These are phyloP conservation scores for Cataglyphis livida DNA, from an alignment of 2,888 invertebrate genomes.

Conservation along the genomic window DNA sequence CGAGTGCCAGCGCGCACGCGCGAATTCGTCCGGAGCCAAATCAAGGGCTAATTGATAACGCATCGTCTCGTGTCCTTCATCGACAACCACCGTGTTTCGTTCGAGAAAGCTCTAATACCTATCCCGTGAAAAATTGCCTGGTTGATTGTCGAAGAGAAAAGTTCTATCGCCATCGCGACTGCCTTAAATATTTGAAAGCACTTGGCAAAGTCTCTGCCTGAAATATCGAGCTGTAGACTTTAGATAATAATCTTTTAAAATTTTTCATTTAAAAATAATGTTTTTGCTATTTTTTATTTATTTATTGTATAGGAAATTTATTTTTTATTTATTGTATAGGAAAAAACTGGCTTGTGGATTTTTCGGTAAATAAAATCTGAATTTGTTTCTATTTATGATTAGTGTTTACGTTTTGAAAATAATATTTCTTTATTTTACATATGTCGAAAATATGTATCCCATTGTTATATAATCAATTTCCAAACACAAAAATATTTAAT, in stretches of 20 bases:
- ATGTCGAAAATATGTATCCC: background rate
- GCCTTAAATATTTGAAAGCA: conserved; percentile 24
- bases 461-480: conserved; percentile 8
- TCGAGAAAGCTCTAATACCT: conserved; percentile 7
- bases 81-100: conserved; percentile 3
- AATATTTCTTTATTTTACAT: background rate
- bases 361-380: background rate
- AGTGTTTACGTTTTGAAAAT: background rate
- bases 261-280: background rate
- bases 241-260: background rate
- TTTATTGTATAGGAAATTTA: background rate
- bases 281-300: background rate
- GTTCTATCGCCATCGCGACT: background rate
- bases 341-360: background rate
- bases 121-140: conserved; percentile 21
- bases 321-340: background rate
- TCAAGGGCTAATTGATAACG: conserved; percentile 12
- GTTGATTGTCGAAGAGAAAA: conserved; percentile 17
- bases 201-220: background rate
- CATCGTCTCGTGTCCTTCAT: background rate
- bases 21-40: background rate
- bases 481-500: background rate
- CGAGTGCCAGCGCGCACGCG: conserved; percentile 51
- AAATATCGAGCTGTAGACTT: background rate
- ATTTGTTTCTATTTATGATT: background rate